Percentiles rank a stretch among this genome's conserved stretches.
phyloP scores from a whole-genome alignment of 2,797 vertebrate genomes.

The Siniperca scherzeri region DNA sequence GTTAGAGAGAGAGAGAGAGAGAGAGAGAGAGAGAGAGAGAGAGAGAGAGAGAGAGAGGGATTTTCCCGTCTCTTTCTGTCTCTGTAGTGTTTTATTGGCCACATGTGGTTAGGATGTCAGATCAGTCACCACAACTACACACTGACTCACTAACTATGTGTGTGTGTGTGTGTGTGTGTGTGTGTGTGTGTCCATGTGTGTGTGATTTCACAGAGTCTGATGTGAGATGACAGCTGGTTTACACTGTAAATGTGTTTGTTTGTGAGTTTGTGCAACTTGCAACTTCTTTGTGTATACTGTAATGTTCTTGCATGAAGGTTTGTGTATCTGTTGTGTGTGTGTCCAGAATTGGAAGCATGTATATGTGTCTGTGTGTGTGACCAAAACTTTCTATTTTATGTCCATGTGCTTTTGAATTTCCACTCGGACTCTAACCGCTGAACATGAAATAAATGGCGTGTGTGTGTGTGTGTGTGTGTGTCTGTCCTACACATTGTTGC shows the following conservation, averaged over 20 bases:
- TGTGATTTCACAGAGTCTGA: conserved; percentile 47
- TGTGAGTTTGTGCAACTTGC: conserved; percentile 45
- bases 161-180: conserved; percentile 38
- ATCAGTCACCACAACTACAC: conserved; percentile 69
- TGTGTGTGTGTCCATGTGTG: conserved; percentile 42
- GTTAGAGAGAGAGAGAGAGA: conserved; percentile 16
- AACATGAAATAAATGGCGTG: conserved; percentile 22
- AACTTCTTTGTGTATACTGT: conserved; percentile 23
- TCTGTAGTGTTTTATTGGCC: conserved; percentile 74
- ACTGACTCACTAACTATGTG: conserved; percentile 43
- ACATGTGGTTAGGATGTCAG: conserved; percentile 77
- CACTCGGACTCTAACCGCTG: conserved; percentile 16
- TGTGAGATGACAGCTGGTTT: conserved; percentile 60
- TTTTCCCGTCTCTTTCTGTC: conserved; percentile 69
- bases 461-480: conserved; percentile 15
- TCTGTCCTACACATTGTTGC: neutral
- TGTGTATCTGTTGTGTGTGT: conserved; percentile 14
- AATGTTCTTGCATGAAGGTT: neutral
- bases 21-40: conserved; percentile 22
- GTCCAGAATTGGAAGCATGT: neutral
- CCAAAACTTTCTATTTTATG: conserved; percentile 25
- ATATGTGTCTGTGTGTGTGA: conserved; percentile 21
- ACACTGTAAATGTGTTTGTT: conserved; percentile 54
- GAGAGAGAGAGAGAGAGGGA: conserved; percentile 42
- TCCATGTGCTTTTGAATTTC: conserved; percentile 38